A percentile compares a stretch with the other conserved stretches of the same genome.
These are phyloP conservation scores for Nannoperca australis DNA, from an alignment of 2,797 vertebrate species.

Conservation along the genomic window DNA sequence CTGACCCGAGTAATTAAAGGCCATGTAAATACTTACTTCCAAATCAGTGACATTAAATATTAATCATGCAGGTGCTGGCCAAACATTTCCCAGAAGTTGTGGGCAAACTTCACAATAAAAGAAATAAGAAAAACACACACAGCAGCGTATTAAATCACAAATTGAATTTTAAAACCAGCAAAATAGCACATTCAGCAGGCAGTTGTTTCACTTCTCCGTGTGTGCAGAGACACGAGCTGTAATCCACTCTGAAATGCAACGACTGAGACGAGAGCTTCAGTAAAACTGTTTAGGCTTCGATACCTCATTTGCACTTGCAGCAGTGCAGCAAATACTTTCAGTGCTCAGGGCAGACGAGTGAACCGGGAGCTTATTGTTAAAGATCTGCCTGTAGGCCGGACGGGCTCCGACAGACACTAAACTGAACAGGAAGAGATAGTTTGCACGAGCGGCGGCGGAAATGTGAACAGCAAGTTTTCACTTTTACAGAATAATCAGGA, in stretches of 20 bases:
- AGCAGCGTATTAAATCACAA: constrained; percentile 45
- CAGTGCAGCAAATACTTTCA: constrained; percentile 51
- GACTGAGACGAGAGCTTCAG: constrained; percentile 49
- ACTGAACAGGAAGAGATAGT: not conserved
- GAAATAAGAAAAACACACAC: constrained; percentile 8
- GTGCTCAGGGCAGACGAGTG: constrained; percentile 34
- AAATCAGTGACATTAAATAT: constrained; percentile 78
- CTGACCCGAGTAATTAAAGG: constrained; percentile 81
- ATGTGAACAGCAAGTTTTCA: not conserved
- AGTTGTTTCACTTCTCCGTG: constrained; percentile 40
- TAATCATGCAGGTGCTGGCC: constrained; percentile 80
- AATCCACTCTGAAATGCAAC: constrained; percentile 59
- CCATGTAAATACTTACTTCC: constrained; percentile 70
- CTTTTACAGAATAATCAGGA: not conserved
- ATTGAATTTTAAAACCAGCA: constrained; percentile 38
- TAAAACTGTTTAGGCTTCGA: constrained; percentile 55
- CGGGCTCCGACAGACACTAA: constrained; percentile 7
- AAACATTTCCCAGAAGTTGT: constrained; percentile 65
- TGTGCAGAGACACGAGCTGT: constrained; percentile 50
- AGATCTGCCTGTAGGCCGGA: constrained; percentile 34
- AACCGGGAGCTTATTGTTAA: constrained; percentile 26
- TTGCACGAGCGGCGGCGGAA: not conserved
- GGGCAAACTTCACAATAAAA: constrained; percentile 58
- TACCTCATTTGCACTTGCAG: constrained; percentile 60
- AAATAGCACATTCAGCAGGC: constrained; percentile 48